Evolutionary conservation across 2,888 invertebrate species (phyloP), one percentile per base, ranked within the genome.

Genomic region (Sinhomidia bicolor): DNA sequence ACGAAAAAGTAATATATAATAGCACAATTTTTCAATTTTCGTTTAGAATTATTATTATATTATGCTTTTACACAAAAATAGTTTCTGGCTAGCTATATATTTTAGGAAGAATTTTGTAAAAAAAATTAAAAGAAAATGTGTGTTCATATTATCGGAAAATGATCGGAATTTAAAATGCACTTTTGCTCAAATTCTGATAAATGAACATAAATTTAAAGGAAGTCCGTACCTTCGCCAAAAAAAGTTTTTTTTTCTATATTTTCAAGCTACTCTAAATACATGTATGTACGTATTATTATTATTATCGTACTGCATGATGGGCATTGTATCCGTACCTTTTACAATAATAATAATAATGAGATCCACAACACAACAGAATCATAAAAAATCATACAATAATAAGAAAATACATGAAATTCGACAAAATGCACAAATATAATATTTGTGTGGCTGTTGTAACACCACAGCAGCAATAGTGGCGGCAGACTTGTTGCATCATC

Each of bases 21-120:
- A 32, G 26, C 17, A 78, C 7, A 78, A 78, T 78, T 29, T 57
- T 57, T 76, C 47, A 76, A 76, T 76, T 76, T 74, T 47, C 76
- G 14, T 9, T n/a, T 47, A 14, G 12, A 44, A 51, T 17, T n/a
- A n/a, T n/a, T n/a, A n/a, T n/a, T n/a, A n/a, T n/a, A n/a, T n/a
- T n/a, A n/a, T n/a, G 5, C 3, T 29, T 71, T 23, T 54, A n/a
- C n/a, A 12, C 4, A 17, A 51, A 29, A 17, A 23, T 17, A 7
- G 41, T 6, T 71, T 32, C 23, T 74, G 47, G 65, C 47, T 74
- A 74, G 47, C 2, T 47, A 23, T 14, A 26, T 74, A 44, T 44
- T 26, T 78, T 60, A 62, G 62, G 71, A 71, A 47, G 44, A 65
- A 71, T 44, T 71, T 62, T n/a, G 68, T 82, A 41, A 71, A 14